phyloP scores from a whole-genome alignment of 1,140 invertebrate genomes.

The Drosophila bifasciata region DNA sequence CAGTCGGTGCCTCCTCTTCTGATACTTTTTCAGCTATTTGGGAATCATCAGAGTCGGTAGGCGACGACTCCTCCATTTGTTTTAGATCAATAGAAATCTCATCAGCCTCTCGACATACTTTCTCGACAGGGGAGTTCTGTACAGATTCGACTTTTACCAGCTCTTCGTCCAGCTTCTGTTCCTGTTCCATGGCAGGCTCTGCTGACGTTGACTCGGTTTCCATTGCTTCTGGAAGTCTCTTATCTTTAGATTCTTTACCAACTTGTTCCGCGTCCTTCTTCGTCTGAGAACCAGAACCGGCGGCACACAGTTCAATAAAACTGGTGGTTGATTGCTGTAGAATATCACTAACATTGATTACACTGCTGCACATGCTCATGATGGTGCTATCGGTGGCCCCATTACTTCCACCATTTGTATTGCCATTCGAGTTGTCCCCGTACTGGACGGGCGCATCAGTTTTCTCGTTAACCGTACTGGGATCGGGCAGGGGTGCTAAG shows the following conservation, averaged over 20 bases:
- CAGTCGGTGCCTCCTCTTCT: neutral
- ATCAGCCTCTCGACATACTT: neutral
- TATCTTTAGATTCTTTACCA: neutral
- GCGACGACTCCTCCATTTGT: too few relatives aligned
- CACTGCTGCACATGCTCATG: constrained; percentile 9
- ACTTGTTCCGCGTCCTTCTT: neutral
- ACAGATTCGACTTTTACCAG: neutral
- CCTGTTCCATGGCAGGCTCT: neutral
- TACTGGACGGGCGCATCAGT: constrained; percentile 34
- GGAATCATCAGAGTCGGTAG: too few relatives aligned
- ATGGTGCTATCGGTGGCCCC: constrained; percentile 21
- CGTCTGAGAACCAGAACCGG: constrained; percentile 5
- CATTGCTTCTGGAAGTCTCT: neutral
- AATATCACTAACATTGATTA: constrained; percentile 67
- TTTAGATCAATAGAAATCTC: neutral
- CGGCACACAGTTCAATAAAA: constrained; percentile 55
- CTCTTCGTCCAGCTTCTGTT: neutral
- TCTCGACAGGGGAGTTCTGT: neutral
- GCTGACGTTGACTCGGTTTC: neutral
- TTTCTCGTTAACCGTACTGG: constrained; percentile 2
- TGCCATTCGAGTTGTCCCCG: constrained; percentile 41
- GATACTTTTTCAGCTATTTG: too few relatives aligned
- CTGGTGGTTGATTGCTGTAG: constrained; percentile 65
- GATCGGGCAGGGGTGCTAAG: constrained; percentile 2
- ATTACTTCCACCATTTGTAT: constrained; percentile 48